Evolutionary conservation across 1,140 invertebrate genomes (phyloP).

Genomic region (Sitobion miscanthi): DNA sequence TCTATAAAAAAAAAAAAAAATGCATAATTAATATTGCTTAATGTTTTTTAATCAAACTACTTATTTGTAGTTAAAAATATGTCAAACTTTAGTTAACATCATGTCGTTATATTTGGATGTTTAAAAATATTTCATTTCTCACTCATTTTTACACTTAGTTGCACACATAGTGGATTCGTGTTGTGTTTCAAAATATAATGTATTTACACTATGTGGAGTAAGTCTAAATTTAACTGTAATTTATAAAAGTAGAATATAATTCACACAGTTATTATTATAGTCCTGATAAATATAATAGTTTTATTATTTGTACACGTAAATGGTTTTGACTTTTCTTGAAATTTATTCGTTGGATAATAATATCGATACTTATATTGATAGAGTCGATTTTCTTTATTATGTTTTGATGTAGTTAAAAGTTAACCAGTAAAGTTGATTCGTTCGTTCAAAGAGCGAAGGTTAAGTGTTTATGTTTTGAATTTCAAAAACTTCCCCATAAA

Average conservation of each 20-base stretch:
- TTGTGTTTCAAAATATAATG: not conserved
- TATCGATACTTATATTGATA: not conserved
- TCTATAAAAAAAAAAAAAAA: not conserved
- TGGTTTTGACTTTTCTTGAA: not conserved
- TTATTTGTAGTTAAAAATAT: not conserved
- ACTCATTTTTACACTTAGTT: not conserved
- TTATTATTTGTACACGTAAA: not conserved
- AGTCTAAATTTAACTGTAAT: not conserved
- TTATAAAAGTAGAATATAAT: not conserved
- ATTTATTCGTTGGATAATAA: not conserved
- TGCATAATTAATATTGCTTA: too few species aligned
- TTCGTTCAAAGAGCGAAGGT: not conserved
- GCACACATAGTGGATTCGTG: not conserved
- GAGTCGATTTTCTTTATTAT: not conserved
- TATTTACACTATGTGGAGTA: not conserved
- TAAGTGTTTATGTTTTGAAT: constrained; percentile 26
- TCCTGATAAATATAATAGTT: not conserved
- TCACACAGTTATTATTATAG: not conserved
- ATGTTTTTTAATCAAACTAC: not conserved
- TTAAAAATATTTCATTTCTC: not conserved
- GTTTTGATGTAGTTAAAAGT: constrained; percentile 20
- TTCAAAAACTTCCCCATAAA: constrained; percentile 14
- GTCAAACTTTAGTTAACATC: not conserved
- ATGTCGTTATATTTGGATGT: not conserved
- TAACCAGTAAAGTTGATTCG: not conserved